Evolutionary conservation across 2,113 vertebrate genomes (phyloP).

Genomic region (Monarcha castaneiventris): DNA sequence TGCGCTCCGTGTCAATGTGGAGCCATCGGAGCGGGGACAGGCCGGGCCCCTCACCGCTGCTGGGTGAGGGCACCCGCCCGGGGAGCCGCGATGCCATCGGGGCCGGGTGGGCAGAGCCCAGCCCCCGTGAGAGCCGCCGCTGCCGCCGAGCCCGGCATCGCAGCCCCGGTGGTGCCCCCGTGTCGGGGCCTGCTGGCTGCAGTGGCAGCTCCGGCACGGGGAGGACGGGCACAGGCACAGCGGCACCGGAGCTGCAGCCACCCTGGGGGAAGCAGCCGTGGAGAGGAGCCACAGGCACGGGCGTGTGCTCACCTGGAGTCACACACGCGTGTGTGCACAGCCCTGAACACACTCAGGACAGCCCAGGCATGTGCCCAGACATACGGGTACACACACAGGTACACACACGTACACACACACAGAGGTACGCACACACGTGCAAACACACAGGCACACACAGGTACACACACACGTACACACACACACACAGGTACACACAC

Average conservation of each 20-base stretch:
- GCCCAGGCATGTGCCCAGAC: neutral
- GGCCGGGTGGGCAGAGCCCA: neutral
- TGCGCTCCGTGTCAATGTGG: fast-evolving
- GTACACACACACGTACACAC: neutral
- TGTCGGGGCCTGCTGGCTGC: neutral
- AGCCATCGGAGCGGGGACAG: neutral
- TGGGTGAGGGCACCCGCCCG: neutral
- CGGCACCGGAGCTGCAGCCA: neutral
- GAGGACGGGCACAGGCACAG: neutral
- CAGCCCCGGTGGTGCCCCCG: fast-evolving
- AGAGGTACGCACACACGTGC: too few species aligned
- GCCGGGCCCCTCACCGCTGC: fast-evolving
- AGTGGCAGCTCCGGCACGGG: fast-evolving
- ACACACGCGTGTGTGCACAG: neutral
- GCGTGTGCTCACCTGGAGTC: fast-evolving
- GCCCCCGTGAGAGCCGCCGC: neutral
- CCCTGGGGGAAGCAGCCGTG: fast-evolving
- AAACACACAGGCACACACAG: neutral
- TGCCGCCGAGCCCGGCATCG: neutral
- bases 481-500: neutral
- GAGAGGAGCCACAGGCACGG: fast-evolving
- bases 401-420: neutral
- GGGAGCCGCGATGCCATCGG: neutral
- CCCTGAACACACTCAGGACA: neutral
- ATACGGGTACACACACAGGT: neutral